Evolutionary conservation across 2,797 vertebrate species (phyloP).

Genomic region (Discoglossus pictus): DNA sequence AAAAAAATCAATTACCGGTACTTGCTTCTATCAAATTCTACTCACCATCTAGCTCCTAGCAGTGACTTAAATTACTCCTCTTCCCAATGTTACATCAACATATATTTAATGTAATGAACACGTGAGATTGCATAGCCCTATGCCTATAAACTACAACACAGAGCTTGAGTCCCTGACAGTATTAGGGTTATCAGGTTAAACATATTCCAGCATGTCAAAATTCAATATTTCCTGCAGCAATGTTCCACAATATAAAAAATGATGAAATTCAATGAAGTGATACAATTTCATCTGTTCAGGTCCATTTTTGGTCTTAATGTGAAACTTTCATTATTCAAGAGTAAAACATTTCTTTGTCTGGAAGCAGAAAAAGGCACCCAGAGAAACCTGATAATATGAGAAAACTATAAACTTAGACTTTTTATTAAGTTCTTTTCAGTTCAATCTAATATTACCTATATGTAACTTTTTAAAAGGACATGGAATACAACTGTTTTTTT

Average conservation of each 20-base stretch:
- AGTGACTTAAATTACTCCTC: conserved; percentile 18
- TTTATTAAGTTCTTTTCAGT: no score
- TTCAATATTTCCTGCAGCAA: not conserved
- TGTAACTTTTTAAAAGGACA: no score
- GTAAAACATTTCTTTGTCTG: not conserved
- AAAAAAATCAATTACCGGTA: no score
- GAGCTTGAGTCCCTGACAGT: conserved; percentile 3
- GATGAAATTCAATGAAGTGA: conserved; percentile 24
- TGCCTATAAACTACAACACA: not conserved
- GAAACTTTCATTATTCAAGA: not conserved
- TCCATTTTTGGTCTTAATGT: not conserved
- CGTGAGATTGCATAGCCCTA: not conserved
- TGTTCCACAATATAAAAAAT: not conserved
- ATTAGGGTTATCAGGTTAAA: not conserved
- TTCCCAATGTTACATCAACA: conserved; percentile 12
- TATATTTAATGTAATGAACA: not conserved
- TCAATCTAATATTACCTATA: no score
- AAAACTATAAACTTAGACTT: not conserved
- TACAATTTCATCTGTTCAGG: conserved; percentile 2
- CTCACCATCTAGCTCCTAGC: no score
- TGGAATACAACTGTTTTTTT: no score
- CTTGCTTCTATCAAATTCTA: no score
- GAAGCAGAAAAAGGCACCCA: not conserved
- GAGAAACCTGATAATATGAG: not conserved
- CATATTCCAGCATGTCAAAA: conserved; percentile 14